phyloP scores from a whole-genome alignment of 2,888 invertebrate species.

The Amaurobius ferox region DNA sequence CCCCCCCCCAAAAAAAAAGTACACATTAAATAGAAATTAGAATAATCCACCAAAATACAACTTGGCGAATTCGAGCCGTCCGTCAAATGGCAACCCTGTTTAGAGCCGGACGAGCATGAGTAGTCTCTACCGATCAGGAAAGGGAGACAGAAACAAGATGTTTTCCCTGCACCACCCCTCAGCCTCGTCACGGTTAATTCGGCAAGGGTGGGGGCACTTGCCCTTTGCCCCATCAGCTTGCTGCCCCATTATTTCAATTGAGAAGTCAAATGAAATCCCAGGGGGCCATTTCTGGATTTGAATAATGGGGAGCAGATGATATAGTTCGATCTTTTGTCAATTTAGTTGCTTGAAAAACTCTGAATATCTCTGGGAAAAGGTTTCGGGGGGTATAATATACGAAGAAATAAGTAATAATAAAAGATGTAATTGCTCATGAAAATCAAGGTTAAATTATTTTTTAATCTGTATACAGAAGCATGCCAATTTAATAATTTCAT shows the following conservation, averaged over 20 bases:
- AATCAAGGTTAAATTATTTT: too few species aligned
- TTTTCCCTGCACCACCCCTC: slow-evolving; percentile 20
- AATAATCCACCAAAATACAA: neutral
- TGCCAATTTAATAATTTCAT: too few species aligned
- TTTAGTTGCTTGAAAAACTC: too few species aligned
- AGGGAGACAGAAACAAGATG: slow-evolving; percentile 54
- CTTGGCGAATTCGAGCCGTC: neutral
- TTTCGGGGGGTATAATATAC: too few species aligned
- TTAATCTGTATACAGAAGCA: too few species aligned
- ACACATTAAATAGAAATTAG: too few species aligned
- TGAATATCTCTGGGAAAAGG: too few species aligned
- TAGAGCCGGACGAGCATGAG: slow-evolving; percentile 19
- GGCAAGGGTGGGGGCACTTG: slow-evolving; percentile 36
- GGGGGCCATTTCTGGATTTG: neutral
- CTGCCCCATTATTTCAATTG: slow-evolving; percentile 36
- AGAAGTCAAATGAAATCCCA: slow-evolving; percentile 40
- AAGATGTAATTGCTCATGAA: too few species aligned
- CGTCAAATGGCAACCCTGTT: slow-evolving; percentile 30
- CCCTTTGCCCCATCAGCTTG: slow-evolving; percentile 24
- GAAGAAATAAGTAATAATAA: too few species aligned
- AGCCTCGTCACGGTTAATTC: slow-evolving; percentile 50
- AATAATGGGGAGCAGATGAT: neutral
- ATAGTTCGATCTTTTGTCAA: neutral
- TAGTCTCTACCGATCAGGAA: neutral
- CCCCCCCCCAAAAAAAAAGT: too few species aligned